Evolutionary conservation across 2,113 vertebrate species (phyloP), one percentile per base, ranked within the genome.

Genomic region (Penelope pileata): DNA sequence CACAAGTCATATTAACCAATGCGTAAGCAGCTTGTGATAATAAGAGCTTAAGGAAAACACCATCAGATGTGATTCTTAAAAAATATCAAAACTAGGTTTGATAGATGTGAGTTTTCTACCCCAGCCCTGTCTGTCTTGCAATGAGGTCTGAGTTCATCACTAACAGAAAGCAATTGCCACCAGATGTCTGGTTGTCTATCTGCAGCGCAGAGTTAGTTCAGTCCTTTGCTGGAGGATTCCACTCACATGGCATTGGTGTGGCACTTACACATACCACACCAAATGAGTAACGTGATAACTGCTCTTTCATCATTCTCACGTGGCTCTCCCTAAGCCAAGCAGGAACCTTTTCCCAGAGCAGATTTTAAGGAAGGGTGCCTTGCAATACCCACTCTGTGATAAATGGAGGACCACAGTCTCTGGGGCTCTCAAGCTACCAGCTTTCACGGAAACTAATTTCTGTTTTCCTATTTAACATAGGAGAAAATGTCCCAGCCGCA

Each of bases 391-490:
- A 60, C 34, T 62, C 45, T 34, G 54, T 80, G 67, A 72, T 79
- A 88, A 96, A 75, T n/a, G 51, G 51, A 77, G 10, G 36, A 50
- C 54, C 60, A 9, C 40, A 42, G 63, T 30, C 76, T 70, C 63
- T 0, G 1, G 38, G 32, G 43, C 66, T 87, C 58, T 69, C 78
- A 92, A 83, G 53, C 67, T 78, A 63, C 32, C 94, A 91, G 53
- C 45, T 87, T 93, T 76, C 58, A 86, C 26, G 59, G 73, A 77
- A 94, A 90, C 56, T 38, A 62, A 45, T 73, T 93, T 91, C 34
- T 83, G 12, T 29, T 66, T 78, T 91, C 40, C 60, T 73, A 1
- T 50, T 91, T 70, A 86, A 77, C 73, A 78, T 40, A 79, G 72
- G 86, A 53, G 9, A 89, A 69, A 50, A 40, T 30, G 58, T 68